These are phyloP conservation scores for Pseudoips prasinana DNA, from an alignment of 2,888 invertebrate genomes.

Conservation along the genomic window DNA sequence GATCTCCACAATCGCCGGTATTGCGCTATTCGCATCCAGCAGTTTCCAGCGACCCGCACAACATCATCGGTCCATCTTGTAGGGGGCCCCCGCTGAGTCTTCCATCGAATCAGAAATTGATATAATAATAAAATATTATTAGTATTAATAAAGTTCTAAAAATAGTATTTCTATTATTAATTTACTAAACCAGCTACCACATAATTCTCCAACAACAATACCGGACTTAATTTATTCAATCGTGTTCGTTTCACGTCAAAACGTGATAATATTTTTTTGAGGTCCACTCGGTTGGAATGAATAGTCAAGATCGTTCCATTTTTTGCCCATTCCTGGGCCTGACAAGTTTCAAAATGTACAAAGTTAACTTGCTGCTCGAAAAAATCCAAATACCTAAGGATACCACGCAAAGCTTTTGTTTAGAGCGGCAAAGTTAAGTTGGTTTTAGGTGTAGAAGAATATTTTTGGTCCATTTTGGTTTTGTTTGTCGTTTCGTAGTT, in stretches of 20 bases:
- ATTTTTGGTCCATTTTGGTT: conserved; percentile 23
- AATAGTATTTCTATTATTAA: too few species aligned
- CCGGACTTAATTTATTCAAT: conserved; percentile 48
- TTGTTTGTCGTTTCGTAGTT: conserved; percentile 20
- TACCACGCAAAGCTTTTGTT: not conserved
- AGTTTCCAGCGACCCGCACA: too few species aligned
- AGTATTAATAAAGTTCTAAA: too few species aligned
- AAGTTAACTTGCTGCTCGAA: too few species aligned
- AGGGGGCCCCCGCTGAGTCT: too few species aligned
- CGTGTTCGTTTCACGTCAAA: conserved; percentile 39
- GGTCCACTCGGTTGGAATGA: conserved; percentile 47
- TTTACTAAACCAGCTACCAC: not conserved
- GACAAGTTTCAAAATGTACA: not conserved
- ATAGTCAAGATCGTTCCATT: conserved; percentile 43
- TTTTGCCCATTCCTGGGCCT: conserved; percentile 15
- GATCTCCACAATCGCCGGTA: too few species aligned
- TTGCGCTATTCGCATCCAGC: too few species aligned
- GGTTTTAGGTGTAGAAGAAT: conserved; percentile 6
- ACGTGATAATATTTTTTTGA: conserved; percentile 43
- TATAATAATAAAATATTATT: too few species aligned
- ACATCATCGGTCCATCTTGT: too few species aligned
- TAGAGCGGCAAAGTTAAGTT: conserved; percentile 14
- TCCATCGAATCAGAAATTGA: too few species aligned
- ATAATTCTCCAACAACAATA: conserved; percentile 33
- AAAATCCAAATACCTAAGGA: not conserved